These are phyloP conservation scores for Corythucha ciliata DNA, from an alignment of 2,888 invertebrate genomes.

Conservation along the genomic window DNA sequence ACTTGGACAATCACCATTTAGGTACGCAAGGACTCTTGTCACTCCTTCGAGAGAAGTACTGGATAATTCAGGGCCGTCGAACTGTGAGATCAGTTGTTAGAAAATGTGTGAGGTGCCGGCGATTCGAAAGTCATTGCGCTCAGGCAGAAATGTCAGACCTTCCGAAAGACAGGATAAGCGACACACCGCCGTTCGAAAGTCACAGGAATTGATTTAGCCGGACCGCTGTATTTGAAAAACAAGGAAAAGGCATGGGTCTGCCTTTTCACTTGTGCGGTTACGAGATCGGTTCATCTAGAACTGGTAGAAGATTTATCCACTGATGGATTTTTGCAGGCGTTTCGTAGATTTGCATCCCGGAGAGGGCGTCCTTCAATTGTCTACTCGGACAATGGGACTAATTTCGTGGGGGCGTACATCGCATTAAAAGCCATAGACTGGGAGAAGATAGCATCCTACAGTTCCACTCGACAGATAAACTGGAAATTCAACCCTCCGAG, in stretches of 20 bases:
- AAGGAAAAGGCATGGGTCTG: constrained; percentile 37
- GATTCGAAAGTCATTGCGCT: constrained; percentile 30
- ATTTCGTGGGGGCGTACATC: constrained; percentile 40
- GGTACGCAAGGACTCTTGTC: constrained; percentile 4
- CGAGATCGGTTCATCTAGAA: constrained; percentile 41
- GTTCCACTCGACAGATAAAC: constrained; percentile 29
- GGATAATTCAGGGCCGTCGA: constrained; percentile 13
- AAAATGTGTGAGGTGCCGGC: constrained; percentile 22
- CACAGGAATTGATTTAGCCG: constrained; percentile 40
- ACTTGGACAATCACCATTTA: background rate
- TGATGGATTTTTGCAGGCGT: constrained; percentile 36
- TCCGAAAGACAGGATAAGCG: constrained; percentile 36
- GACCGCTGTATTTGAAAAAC: constrained; percentile 37
- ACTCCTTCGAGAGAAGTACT: constrained; percentile 14
- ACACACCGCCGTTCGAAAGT: constrained; percentile 37
- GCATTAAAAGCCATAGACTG: constrained; percentile 47
- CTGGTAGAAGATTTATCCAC: constrained; percentile 37
- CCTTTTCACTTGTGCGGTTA: constrained; percentile 41
- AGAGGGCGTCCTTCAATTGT: constrained; percentile 38
- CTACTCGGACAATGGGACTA: constrained; percentile 41
- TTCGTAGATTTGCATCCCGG: constrained; percentile 39
- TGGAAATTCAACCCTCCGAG: constrained; percentile 39
- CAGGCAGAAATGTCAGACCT: constrained; percentile 34
- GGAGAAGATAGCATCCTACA: constrained; percentile 38
- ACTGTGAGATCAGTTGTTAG: constrained; percentile 17